Base-by-base conservation (phyloP, 2,113 vertebrate genomes). In the Capreolus pygargus region DNA sequence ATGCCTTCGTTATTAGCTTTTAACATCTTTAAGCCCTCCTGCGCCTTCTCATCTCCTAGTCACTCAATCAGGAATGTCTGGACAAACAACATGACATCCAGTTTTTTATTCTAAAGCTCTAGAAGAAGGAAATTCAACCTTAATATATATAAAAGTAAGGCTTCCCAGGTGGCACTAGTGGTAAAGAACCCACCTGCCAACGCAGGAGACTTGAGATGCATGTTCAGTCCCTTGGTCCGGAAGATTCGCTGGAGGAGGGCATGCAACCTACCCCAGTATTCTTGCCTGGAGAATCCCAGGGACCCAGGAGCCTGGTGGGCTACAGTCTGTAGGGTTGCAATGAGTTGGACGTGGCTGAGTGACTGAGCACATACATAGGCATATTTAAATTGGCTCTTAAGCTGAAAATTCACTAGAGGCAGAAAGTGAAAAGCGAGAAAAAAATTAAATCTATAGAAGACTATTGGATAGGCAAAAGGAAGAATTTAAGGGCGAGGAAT, bases 31-130 rank as follows among this genome's bases (percentile, higher is more conserved):
- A 28, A 39, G 54, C 4, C 10, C 16, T 64, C 28, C 52, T 8
- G 3, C 30, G 2, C 0, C 43, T 13, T 0, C 36, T 28, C 16
- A 5, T 25, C 9, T 2, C 4, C 5, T 3, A 36, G 33, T 7
- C 12, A 3, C 21, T 5, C 9, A 60, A 0, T 70, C 89, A 21
- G 64, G 90, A 81, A 47, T 70, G 76, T 81, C 58, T 25, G 9
- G 47, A 25, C 7, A 23, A 89, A 54, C 6, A 30, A 7, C 50
- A 4, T 79, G 50, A 47, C 57, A 54, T 47, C 81, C 30, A 43
- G 28, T 47, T 82, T 95, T 92, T 74, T 30, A 36, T 70, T 96
- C 70, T 55, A 21, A 93, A 17, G 25, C 36, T 88, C 28, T 28
- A 19, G 19, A 64, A 61, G 83, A 81, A 86, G 27, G 52, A 86